Evolutionary conservation across 2,888 invertebrate genomes (phyloP).

Genomic region (Magallana nippona): DNA sequence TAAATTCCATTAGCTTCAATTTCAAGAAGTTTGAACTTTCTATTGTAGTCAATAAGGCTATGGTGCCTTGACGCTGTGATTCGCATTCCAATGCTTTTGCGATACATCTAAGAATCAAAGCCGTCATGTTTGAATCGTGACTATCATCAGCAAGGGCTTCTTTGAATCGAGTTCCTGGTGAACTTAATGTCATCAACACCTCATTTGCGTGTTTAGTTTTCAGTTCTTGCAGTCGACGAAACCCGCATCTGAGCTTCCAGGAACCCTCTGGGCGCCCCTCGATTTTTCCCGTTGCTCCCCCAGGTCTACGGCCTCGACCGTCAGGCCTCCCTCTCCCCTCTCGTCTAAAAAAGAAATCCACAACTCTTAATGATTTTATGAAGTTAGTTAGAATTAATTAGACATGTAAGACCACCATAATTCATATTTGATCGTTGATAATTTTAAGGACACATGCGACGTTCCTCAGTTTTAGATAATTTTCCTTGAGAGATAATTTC

Average conservation of each 20-base stretch:
- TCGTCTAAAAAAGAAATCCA: no score
- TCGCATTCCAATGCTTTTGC: constrained; percentile 39
- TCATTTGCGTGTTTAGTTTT: constrained; percentile 32
- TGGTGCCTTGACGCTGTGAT: background rate
- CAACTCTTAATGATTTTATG: no score
- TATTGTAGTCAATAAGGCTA: constrained; percentile 13
- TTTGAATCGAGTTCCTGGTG: constrained; percentile 2
- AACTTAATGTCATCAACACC: constrained; percentile 36
- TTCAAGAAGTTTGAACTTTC: constrained; percentile 38
- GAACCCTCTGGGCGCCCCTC: constrained; percentile 34
- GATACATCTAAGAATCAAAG: constrained; percentile 38
- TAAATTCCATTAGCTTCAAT: constrained; percentile 1
- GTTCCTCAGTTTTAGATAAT: no score
- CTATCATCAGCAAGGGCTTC: constrained; percentile 43
- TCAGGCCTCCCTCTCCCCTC: background rate
- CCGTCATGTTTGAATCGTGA: constrained; percentile 34
- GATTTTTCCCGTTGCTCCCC: background rate
- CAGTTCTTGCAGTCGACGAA: constrained; percentile 37
- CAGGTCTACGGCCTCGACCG: background rate
- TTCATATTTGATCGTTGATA: no score
- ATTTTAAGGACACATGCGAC: no score
- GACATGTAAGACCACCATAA: no score
- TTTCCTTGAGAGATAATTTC: no score
- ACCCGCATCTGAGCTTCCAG: constrained; percentile 45
- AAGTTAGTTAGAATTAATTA: no score